A percentile compares a stretch with the other conserved stretches of the same genome.
These are phyloP conservation scores for Hirtodrosophila cameraria DNA, from an alignment of 2,888 invertebrate species.

Conservation along the genomic window DNA sequence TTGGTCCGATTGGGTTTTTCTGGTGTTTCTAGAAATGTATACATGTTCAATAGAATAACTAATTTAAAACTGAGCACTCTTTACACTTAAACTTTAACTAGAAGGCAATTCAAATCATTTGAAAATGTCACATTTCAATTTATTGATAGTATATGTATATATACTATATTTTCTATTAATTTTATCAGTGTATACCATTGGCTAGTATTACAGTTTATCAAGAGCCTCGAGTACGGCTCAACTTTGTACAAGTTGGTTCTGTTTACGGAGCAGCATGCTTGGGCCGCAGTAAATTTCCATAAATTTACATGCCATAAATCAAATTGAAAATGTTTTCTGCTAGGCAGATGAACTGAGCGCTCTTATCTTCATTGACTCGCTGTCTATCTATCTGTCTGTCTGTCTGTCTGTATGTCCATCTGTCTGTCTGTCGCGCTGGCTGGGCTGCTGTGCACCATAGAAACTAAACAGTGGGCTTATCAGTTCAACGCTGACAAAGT, in stretches of 20 bases:
- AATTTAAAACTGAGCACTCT: too few relatives aligned
- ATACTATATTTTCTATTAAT: too few relatives aligned
- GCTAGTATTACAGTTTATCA: conserved; percentile 62
- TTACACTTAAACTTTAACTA: too few relatives aligned
- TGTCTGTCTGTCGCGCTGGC: conserved; percentile 25
- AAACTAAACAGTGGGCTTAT: conserved; percentile 75
- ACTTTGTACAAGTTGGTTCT: conserved; percentile 22
- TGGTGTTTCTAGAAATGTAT: too few relatives aligned
- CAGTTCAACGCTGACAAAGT: conserved; percentile 68
- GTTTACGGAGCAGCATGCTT: conserved; percentile 49
- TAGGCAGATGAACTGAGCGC: conserved; percentile 32
- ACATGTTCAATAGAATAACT: too few relatives aligned
- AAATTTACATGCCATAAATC: conserved; percentile 79
- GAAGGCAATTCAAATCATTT: too few relatives aligned
- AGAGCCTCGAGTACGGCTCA: conserved; percentile 35
- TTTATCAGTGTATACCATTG: too few relatives aligned
- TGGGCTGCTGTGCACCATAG: conserved; percentile 29
- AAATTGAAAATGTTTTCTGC: conserved; percentile 66
- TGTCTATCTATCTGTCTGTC: conserved; percentile 23
- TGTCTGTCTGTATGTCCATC: too few relatives aligned
- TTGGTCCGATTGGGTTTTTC: too few relatives aligned
- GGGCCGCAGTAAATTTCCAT: conserved; percentile 73
- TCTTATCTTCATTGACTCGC: conserved; percentile 61
- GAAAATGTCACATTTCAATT: too few relatives aligned
- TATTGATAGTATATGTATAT: too few relatives aligned